phyloP scores from a whole-genome alignment of 2,888 invertebrate genomes.

The Crocallis elinguaria region DNA sequence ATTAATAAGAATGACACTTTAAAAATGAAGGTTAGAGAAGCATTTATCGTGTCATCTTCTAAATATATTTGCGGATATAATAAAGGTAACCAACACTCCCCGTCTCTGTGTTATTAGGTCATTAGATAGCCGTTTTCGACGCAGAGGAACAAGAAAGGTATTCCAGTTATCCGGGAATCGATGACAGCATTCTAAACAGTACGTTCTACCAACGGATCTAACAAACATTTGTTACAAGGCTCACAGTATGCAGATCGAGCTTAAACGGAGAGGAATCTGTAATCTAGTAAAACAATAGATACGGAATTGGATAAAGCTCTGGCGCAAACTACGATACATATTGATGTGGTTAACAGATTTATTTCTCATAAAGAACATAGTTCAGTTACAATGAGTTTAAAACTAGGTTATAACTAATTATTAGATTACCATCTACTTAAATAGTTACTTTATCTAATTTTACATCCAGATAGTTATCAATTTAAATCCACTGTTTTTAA shows the following conservation, averaged over 20 bases:
- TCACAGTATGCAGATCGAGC: slow-evolving; percentile 28
- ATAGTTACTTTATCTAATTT: too few relatives aligned
- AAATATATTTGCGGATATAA: too few relatives aligned
- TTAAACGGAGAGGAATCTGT: slow-evolving; percentile 1
- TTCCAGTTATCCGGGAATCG: slow-evolving; percentile 62
- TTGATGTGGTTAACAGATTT: neutral
- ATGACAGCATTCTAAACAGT: slow-evolving; percentile 48
- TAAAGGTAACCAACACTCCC: too few relatives aligned
- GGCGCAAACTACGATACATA: neutral
- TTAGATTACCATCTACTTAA: too few relatives aligned
- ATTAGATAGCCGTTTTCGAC: neutral
- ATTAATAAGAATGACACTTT: too few relatives aligned
- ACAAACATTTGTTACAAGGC: slow-evolving; percentile 35
- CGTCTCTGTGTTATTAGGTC: neutral
- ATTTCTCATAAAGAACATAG: too few relatives aligned
- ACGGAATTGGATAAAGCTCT: neutral
- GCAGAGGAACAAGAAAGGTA: slow-evolving; percentile 45
- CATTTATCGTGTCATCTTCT: too few relatives aligned
- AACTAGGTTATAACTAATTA: too few relatives aligned
- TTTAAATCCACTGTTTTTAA: too few relatives aligned
- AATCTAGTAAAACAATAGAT: neutral
- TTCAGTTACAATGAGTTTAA: too few relatives aligned
- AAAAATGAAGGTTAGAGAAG: too few relatives aligned
- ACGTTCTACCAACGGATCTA: slow-evolving; percentile 42
- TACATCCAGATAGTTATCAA: too few relatives aligned